Base-by-base conservation (phyloP, 2,113 vertebrate species). In the Terrapene triunguis region DNA sequence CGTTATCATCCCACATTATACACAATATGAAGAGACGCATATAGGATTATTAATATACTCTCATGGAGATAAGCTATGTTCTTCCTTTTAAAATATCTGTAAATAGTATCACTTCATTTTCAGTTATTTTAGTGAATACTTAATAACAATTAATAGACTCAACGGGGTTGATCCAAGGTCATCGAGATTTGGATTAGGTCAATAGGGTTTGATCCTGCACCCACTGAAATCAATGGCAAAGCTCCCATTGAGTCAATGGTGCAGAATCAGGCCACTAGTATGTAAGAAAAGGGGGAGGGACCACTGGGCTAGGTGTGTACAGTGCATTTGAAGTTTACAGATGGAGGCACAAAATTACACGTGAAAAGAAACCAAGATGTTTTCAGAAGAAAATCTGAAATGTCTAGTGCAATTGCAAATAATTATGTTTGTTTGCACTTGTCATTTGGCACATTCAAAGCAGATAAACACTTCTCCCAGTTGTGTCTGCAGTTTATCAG, bases 61-160 rank as follows among this genome's bases (percentile, higher is more conserved):
- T 19, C 4, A 2, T 19, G 35, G 65, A 12, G 35, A n/a, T 69
- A n/a, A 35, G 25, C 32, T n/a, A 19, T n/a, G 29, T 89, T 50
- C 69, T 83, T 84, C 47, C 4, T 90, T 14, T 54, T 25, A 88
- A 92, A 55, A 85, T 93, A 69, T 10, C 78, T 93, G 48, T 87
- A 91, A 94, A 92, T 94, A 48, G 16, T 83, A 96, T 74, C 51
- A 88, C 50, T 84, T 93, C 83, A 65, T 17, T 69, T 69, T 69
- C 32, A 69, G 35, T 69, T 35, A 69, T 19, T 69, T 19, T n/a
- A n/a, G 35, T 69, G 35, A 69, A 19, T 35, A n/a, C 35, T 69
- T 17, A n/a, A n/a, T 19, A n/a, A 69, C 14, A n/a, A 69, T 69
- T 69, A 27, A 69, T n/a, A n/a, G 65, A 69, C 14, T 69, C 32